These are phyloP conservation scores for Strigamia transsilvanica DNA, from an alignment of 2,888 invertebrate species.

Conservation along the genomic window DNA sequence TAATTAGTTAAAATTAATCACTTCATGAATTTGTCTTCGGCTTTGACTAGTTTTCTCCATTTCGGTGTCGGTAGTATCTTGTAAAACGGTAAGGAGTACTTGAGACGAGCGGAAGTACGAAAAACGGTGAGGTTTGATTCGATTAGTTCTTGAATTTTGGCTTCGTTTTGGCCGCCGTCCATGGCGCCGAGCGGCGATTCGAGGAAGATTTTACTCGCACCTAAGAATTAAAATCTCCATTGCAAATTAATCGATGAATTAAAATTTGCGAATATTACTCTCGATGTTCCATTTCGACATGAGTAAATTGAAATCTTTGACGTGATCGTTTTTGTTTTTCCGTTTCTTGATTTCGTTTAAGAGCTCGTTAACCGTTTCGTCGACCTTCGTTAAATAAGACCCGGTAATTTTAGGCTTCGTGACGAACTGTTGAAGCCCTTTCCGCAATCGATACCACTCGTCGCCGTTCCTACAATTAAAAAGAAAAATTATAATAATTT, in stretches of 20 bases:
- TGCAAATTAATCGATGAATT: neutral
- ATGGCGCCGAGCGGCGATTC: conserved; percentile 63
- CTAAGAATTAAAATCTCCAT: conserved; percentile 57
- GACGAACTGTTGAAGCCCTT: conserved; percentile 68
- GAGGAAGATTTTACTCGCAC: conserved; percentile 63
- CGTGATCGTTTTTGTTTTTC: conserved; percentile 59
- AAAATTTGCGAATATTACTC: conserved; percentile 61
- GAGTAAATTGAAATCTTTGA: conserved; percentile 63
- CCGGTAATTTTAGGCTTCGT: conserved; percentile 67
- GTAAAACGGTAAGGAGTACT: conserved; percentile 67
- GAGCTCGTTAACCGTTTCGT: conserved; percentile 65
- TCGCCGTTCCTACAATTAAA: conserved; percentile 67
- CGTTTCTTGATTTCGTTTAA: conserved; percentile 62
- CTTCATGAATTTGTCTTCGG: conserved; percentile 73
- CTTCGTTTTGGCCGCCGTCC: conserved; percentile 56
- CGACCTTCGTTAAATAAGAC: conserved; percentile 65
- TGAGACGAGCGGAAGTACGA: conserved; percentile 62
- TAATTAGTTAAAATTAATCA: neutral
- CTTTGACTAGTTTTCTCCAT: conserved; percentile 65
- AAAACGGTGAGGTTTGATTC: conserved; percentile 62
- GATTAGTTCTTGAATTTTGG: conserved; percentile 62
- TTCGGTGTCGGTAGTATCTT: conserved; percentile 66
- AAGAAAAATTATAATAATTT: neutral
- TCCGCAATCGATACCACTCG: conserved; percentile 68
- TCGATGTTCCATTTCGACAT: conserved; percentile 67